Evolutionary conservation across 2,113 vertebrate genomes (phyloP).

Genomic region (Thoracochromis brauschi): DNA sequence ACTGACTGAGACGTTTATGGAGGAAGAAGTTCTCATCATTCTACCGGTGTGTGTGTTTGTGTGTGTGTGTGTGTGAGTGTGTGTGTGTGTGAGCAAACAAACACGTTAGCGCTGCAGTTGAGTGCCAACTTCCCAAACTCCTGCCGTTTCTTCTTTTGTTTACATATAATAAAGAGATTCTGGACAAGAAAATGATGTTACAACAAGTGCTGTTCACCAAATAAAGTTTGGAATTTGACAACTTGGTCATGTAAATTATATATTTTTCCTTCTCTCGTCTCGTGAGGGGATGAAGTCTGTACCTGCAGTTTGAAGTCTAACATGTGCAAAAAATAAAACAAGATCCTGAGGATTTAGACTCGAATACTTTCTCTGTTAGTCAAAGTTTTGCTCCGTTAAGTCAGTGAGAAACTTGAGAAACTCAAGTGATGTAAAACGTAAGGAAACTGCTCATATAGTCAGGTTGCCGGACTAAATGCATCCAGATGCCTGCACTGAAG

Average conservation of each 20-base stretch:
- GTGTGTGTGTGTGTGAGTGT: background rate
- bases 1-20: conserved; percentile 50
- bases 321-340: background rate
- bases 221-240: background rate
- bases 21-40: conserved; percentile 35
- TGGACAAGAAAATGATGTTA: background rate
- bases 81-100: conserved; percentile 25
- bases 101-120: conserved; percentile 4
- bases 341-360: background rate
- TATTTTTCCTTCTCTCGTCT: background rate
- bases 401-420: background rate
- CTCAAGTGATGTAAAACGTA: background rate
- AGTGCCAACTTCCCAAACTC: conserved; percentile 30
- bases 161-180: background rate
- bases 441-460: background rate
- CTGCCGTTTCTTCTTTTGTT: conserved; percentile 29
- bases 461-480: background rate
- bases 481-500: background rate
- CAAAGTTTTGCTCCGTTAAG: background rate
- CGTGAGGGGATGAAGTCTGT: background rate
- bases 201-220: background rate
- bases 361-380: background rate
- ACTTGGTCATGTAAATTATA: background rate
- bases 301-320: background rate
- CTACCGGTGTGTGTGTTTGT: background rate